Base-by-base conservation (phyloP, 2,113 vertebrate genomes). In the Pipra filicauda region DNA sequence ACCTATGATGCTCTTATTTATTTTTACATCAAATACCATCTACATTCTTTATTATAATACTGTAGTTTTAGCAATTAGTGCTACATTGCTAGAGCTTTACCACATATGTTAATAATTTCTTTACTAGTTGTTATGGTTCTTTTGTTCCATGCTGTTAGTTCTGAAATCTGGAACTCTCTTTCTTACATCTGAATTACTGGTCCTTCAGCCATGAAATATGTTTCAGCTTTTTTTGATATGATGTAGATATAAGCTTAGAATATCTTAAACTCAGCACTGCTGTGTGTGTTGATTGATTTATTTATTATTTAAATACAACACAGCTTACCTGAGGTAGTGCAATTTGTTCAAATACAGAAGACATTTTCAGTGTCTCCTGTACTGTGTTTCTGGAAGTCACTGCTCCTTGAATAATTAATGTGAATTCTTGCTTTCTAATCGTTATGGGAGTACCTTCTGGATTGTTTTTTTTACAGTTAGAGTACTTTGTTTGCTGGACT, bases 21-120 rank as follows among this genome's bases (percentile, higher is more conserved):
- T 78, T 88, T 94, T 91, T 52, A 24, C 64, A 69, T 55, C 44
- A 78, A 91, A 74, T 84, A n/a, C 88, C 80, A 86, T 92, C 85
- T 96, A 79, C 0, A 2, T 92, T 93, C 61, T 93, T 93, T 57
- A 65, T 64, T 72, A 20, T 72, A 52, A 64, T 78, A 41, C 48
- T 90, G 52, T 52, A 74, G 62, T 69, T 95, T 71, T 86, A 78
- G 72, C 57, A 92, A 31, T 91, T 86, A 84, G 24, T 1, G 0
- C 31, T 92, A 33, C 22, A 12, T 52, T 89, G n/a, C 59, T 74
- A n/a, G 61, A 83, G 41, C 49, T 71, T 39, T 74, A 27, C 37
- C 28, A 30, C 88, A 62, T 90, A 84, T 90, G 75, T 81, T 89
- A 89, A 52, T 84, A 81, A 91, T 91, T 93, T 90, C 52, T 91